A percentile compares a stretch with the other conserved stretches of the same genome.
Conservation (phyloP, 2,888 invertebrate species). For the Monochamus alternatus region DNA sequence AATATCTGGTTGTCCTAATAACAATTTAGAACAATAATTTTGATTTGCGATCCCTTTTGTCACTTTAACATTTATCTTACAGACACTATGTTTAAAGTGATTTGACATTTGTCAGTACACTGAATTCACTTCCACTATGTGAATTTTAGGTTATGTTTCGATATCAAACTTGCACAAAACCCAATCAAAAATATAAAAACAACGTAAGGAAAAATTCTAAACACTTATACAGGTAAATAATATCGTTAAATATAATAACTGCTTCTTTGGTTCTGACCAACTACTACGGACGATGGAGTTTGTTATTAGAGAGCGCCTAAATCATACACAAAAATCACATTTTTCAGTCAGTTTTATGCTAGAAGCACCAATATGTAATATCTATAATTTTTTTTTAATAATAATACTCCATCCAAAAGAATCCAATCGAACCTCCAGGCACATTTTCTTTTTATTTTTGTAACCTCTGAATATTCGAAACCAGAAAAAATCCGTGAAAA, state of each 20-base stretch:
- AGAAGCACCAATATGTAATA: conserved; percentile 60
- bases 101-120: too few relatives aligned
- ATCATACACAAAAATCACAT: conserved; percentile 60
- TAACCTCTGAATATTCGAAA: neutral
- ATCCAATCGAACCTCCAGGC: conserved; percentile 12
- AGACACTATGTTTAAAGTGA: too few relatives aligned
- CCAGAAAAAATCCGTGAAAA: neutral
- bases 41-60: too few relatives aligned
- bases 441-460: conserved; percentile 8
- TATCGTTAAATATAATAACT: conserved; percentile 44
- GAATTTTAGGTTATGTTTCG: too few relatives aligned
- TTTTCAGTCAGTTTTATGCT: conserved; percentile 60
- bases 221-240: conserved; percentile 40
- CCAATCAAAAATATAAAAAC: conserved; percentile 16
- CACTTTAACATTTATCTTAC: too few relatives aligned
- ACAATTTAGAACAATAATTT: too few relatives aligned
- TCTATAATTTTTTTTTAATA: conserved; percentile 40
- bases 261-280: conserved; percentile 58
- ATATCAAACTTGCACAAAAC: conserved; percentile 15
- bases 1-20: too few relatives aligned
- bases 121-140: too few relatives aligned
- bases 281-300: conserved; percentile 46
- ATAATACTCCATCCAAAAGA: conserved; percentile 15
- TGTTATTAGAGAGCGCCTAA: conserved; percentile 54
- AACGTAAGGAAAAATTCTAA: conserved; percentile 23